Evolutionary conservation across 2,888 invertebrate species (phyloP).

Genomic region (Cataglyphis albicans): DNA sequence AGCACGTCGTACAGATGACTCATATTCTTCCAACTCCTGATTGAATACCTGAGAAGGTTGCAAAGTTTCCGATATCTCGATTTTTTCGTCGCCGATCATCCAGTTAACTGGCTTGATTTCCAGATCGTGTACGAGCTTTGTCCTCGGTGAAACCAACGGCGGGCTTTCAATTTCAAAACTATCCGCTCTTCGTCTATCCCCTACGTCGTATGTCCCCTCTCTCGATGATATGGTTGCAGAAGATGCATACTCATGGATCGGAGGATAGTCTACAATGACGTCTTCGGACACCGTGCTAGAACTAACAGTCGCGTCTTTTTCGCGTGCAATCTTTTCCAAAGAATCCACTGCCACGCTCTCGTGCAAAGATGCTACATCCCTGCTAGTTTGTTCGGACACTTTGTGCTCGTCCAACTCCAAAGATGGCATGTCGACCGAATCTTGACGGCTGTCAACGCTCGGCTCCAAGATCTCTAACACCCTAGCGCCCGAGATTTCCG

Average conservation of each 20-base stretch:
- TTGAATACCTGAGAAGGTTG: constrained; percentile 83
- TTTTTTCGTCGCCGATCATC: constrained; percentile 85
- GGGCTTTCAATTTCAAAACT: constrained; percentile 83
- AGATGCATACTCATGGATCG: constrained; percentile 70
- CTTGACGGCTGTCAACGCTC: constrained; percentile 74
- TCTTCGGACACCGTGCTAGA: constrained; percentile 80
- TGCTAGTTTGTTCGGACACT: constrained; percentile 72
- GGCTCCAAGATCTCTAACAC: constrained; percentile 81
- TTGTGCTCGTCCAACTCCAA: constrained; percentile 81
- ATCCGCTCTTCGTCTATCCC: constrained; percentile 70
- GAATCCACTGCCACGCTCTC: constrained; percentile 81
- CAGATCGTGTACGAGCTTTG: constrained; percentile 78
- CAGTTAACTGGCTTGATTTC: constrained; percentile 83
- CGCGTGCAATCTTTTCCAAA: constrained; percentile 77
- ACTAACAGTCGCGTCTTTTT: constrained; percentile 80
- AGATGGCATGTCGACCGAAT: constrained; percentile 82
- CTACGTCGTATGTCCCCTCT: constrained; percentile 12
- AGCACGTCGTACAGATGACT: constrained; percentile 72
- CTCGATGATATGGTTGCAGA: neutral
- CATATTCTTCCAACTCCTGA: constrained; percentile 83
- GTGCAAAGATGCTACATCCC: constrained; percentile 75
- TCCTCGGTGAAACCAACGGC: constrained; percentile 80
- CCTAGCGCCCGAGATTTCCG: constrained; percentile 77
- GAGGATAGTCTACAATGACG: constrained; percentile 76
- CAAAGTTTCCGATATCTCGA: constrained; percentile 82